Evolutionary conservation across 2,113 vertebrate species (phyloP).

Genomic region (Lophochroa leadbeateri): DNA sequence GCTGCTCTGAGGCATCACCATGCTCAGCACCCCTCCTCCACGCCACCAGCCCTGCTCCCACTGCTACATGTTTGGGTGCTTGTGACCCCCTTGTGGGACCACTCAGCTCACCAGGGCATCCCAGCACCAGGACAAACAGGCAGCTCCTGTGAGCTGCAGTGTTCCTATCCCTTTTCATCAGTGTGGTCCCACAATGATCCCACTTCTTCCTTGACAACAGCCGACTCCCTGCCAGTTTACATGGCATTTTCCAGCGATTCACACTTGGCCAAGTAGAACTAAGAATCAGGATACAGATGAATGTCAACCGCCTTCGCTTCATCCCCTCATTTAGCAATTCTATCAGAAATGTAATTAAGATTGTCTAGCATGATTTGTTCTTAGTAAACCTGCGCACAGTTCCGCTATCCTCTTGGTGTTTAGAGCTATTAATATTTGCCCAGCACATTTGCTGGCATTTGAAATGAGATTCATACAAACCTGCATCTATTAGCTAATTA

Average conservation of each 20-base stretch:
- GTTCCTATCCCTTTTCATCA: neutral
- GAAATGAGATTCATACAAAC: neutral
- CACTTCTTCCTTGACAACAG: neutral
- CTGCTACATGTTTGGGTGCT: neutral
- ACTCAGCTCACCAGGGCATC: neutral
- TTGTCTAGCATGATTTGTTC: constrained; percentile 41
- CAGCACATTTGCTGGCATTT: constrained; percentile 1
- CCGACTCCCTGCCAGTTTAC: neutral
- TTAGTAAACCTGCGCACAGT: neutral
- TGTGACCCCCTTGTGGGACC: neutral
- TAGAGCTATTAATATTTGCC: constrained; percentile 2
- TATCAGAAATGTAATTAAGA: constrained; percentile 37
- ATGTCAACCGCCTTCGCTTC: neutral
- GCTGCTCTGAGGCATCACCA: neutral
- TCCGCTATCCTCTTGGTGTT: neutral
- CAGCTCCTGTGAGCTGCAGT: neutral
- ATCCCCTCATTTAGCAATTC: constrained; percentile 12
- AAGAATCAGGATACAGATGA: neutral
- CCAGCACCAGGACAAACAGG: neutral
- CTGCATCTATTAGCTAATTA: constrained; percentile 11
- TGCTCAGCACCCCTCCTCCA: neutral
- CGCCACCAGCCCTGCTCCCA: neutral
- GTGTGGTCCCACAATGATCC: rapidly evolving
- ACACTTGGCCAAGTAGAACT: neutral
- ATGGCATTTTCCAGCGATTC: neutral